Evolutionary conservation across 2,888 invertebrate genomes (phyloP).

Genomic region (Agrypnus murinus): DNA sequence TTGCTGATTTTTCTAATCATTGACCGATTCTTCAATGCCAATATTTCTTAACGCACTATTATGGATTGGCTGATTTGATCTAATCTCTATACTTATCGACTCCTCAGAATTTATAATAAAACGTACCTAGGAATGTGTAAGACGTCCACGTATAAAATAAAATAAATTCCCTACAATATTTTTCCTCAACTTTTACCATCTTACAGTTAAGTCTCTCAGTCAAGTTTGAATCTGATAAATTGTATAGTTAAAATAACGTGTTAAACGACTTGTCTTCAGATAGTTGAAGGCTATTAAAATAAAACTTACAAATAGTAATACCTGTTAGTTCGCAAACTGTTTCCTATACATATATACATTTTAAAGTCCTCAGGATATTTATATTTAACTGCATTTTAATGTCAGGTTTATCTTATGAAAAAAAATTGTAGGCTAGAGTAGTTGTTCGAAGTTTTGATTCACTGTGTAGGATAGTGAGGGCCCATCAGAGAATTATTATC

Average conservation of each 20-base stretch:
- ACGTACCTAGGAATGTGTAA: no score
- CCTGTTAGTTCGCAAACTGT: slow-evolving; percentile 19
- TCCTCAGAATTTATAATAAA: no score
- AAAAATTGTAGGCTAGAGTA: slow-evolving; percentile 11
- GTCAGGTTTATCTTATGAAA: slow-evolving; percentile 6
- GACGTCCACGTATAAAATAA: no score
- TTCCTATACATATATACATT: slow-evolving; percentile 8
- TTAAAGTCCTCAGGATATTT: slow-evolving; percentile 5
- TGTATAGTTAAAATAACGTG: slow-evolving; percentile 10
- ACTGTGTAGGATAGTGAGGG: neutral
- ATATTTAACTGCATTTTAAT: slow-evolving; percentile 20
- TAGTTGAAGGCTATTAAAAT: slow-evolving; percentile 23
- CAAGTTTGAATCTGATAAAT: slow-evolving; percentile 12
- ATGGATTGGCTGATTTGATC: no score
- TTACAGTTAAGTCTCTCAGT: no score
- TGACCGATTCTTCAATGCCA: no score
- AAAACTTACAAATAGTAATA: slow-evolving; percentile 15
- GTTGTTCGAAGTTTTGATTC: slow-evolving; percentile 24
- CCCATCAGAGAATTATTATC: slow-evolving; percentile 15
- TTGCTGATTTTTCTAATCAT: no score
- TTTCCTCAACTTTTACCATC: no score
- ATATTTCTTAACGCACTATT: no score
- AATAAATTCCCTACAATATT: no score
- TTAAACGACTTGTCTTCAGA: slow-evolving; percentile 22
- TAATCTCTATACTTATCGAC: no score